phyloP scores from a whole-genome alignment of 92 coral and sea anemone species.

The Epizoanthus stellaris region DNA sequence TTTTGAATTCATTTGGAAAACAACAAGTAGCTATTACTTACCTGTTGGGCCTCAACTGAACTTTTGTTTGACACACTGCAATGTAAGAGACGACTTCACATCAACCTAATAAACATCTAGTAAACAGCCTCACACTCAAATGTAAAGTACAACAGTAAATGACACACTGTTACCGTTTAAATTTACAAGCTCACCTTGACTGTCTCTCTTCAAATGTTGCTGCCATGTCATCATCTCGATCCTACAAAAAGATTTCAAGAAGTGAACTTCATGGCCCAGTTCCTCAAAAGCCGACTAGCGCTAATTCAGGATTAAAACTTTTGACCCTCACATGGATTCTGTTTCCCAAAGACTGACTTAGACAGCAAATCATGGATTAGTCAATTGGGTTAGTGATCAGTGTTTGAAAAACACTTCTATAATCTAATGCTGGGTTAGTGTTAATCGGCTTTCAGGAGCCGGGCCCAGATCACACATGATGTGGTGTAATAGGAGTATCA shows the following conservation, averaged over 20 bases:
- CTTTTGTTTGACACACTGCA: slow-evolving; percentile 35
- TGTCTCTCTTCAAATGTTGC: slow-evolving; percentile 87
- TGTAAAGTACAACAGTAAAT: background rate
- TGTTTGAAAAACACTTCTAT: too few species aligned
- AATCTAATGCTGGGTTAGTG: too few species aligned
- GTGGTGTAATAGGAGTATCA: too few species aligned
- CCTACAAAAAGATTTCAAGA: slow-evolving; percentile 43
- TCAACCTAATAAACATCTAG: background rate
- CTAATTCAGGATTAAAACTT: too few species aligned
- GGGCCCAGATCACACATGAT: too few species aligned
- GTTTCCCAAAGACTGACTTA: too few species aligned
- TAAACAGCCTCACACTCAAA: background rate
- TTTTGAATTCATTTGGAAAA: background rate
- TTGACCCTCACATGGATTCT: too few species aligned
- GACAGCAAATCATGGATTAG: too few species aligned
- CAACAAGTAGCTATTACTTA: background rate
- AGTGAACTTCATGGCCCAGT: background rate
- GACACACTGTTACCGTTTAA: too few species aligned
- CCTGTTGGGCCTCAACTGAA: slow-evolving; percentile 63
- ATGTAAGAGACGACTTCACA: background rate
- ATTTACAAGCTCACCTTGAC: slow-evolving; percentile 59
- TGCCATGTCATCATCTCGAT: slow-evolving; percentile 98
- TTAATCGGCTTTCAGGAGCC: too few species aligned
- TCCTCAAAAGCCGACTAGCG: too few species aligned
- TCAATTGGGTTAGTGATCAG: too few species aligned